phyloP scores from a whole-genome alignment of 2,113 vertebrate genomes.

The Grus americana region DNA sequence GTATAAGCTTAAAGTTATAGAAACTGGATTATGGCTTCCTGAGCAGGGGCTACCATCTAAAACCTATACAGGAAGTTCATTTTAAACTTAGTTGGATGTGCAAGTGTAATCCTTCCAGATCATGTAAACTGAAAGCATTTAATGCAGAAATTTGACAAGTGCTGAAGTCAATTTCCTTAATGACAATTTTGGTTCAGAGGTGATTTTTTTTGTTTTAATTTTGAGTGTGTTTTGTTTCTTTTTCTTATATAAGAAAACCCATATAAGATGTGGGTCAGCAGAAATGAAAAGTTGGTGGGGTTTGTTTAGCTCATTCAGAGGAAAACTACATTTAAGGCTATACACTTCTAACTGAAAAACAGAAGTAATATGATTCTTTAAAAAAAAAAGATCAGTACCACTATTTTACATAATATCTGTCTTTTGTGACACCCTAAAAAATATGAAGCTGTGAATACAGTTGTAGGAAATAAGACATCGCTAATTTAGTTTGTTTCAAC shows the following conservation, averaged over 20 bases:
- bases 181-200: neutral
- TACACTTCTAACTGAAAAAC: neutral
- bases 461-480: neutral
- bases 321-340: neutral
- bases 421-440: neutral
- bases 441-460: neutral
- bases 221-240: no score
- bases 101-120: neutral
- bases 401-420: neutral
- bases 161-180: neutral
- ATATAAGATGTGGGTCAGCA: neutral
- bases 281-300: neutral
- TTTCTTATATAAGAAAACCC: neutral
- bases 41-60: neutral
- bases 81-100: neutral
- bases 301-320: neutral
- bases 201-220: neutral
- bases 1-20: neutral
- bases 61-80: neutral
- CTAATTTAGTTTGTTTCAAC: neutral
- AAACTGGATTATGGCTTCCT: neutral
- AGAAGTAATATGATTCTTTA: neutral
- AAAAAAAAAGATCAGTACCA: neutral
- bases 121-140: neutral
- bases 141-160: neutral